Conservation (phyloP, 2,113 vertebrate species). For the Phocoena phocoena region DNA sequence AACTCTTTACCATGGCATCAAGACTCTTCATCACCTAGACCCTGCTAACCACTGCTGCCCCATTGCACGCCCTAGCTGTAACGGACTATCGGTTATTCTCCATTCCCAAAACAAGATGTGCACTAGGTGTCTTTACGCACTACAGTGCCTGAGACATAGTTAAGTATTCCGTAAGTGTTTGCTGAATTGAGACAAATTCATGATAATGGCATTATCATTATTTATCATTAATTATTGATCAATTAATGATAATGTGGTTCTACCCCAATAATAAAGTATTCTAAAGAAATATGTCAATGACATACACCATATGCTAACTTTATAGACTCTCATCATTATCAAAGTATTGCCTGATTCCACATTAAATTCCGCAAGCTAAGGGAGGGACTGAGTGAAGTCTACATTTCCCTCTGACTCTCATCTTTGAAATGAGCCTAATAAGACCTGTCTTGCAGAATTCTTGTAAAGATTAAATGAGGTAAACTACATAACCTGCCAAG, state of each 20-base stretch:
- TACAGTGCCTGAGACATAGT: not conserved
- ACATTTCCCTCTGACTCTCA: not conserved
- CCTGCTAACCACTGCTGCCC: not conserved
- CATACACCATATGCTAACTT: not conserved
- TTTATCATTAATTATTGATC: not conserved
- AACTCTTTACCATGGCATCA: not conserved
- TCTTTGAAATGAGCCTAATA: not conserved
- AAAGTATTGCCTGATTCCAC: not conserved
- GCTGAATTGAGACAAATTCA: not conserved
- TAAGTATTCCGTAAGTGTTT: not conserved
- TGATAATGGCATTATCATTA: not conserved
- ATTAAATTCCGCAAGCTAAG: not conserved
- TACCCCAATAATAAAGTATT: not conserved
- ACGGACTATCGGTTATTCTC: not conserved
- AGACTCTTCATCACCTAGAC: not conserved
- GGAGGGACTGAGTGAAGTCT: not conserved
- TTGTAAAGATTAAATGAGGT: not conserved
- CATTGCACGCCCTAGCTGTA: not conserved
- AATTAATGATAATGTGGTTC: not conserved
- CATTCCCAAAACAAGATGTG: not conserved
- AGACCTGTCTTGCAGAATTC: not conserved
- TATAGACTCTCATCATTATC: not conserved
- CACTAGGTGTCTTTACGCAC: not conserved
- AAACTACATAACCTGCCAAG: not conserved
- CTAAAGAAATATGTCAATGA: not conserved